Conservation (phyloP, 2,888 invertebrate genomes). For the Cataglyphis altisquamis region DNA sequence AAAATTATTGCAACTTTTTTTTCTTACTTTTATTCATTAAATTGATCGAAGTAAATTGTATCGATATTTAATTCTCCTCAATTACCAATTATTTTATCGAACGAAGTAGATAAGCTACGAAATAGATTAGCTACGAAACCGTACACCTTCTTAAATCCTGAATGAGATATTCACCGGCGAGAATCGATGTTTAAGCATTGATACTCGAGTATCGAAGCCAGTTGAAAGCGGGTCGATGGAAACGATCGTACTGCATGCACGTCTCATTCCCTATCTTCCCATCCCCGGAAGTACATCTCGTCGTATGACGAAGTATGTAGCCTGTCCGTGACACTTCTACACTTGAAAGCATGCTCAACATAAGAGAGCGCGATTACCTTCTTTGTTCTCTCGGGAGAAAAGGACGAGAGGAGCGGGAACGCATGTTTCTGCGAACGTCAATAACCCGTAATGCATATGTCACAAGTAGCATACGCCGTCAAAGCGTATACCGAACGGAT, state of each 20-base stretch:
- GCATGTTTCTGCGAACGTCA: slow-evolving; percentile 52
- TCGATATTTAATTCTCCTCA: not conserved
- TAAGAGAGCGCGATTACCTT: slow-evolving; percentile 70
- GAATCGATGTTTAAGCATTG: slow-evolving; percentile 35
- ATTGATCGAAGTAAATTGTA: not conserved
- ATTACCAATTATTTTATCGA: not conserved
- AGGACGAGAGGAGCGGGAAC: not conserved
- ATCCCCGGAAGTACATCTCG: slow-evolving; percentile 38
- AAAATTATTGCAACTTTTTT: not conserved
- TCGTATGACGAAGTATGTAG: slow-evolving; percentile 66
- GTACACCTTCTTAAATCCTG: slow-evolving; percentile 3
- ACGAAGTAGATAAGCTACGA: not conserved
- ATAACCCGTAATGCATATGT: slow-evolving; percentile 67
- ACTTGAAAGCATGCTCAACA: slow-evolving; percentile 63
- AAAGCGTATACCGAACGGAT: slow-evolving; percentile 24
- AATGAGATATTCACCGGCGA: not conserved
- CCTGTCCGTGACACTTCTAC: slow-evolving; percentile 70
- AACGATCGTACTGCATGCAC: slow-evolving; percentile 27
- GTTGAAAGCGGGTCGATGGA: slow-evolving; percentile 22
- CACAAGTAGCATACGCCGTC: slow-evolving; percentile 60
- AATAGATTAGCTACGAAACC: not conserved
- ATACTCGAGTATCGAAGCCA: slow-evolving; percentile 26
- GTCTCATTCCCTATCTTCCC: not conserved
- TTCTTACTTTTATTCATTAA: not conserved
- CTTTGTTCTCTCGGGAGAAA: slow-evolving; percentile 59